Evolutionary conservation across 92 coral and sea anemone genomes (phyloP).

Genomic region (Epizoanthus illoricatus): DNA sequence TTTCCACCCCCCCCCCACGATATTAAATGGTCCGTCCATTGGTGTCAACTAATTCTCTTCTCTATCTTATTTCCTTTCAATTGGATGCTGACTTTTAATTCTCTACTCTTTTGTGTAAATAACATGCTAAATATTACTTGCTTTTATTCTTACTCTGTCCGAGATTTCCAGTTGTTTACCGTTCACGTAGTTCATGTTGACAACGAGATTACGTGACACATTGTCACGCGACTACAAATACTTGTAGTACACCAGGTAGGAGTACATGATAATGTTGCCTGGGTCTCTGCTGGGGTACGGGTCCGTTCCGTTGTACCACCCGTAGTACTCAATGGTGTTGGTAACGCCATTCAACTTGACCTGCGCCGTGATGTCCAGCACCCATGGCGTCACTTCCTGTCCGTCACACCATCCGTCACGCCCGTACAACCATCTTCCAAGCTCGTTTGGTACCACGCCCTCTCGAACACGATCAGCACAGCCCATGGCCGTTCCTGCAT

Average conservation of each 20-base stretch:
- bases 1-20: too few species aligned
- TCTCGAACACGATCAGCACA: conserved; percentile 68
- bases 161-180: too few species aligned
- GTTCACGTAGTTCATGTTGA: too few species aligned
- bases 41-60: too few species aligned
- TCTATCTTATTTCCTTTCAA: too few species aligned
- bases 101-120: too few species aligned
- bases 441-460: conserved; percentile 68
- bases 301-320: conserved; percentile 80
- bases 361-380: conserved; percentile 73
- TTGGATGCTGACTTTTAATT: too few species aligned
- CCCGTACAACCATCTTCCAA: conserved; percentile 87
- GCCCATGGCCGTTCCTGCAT: conserved; percentile 82
- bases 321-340: conserved; percentile 73
- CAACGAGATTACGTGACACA: too few species aligned
- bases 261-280: conserved; percentile 87
- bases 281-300: conserved; percentile 88
- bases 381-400: conserved; percentile 97
- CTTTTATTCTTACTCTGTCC: too few species aligned
- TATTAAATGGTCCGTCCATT: too few species aligned
- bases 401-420: conserved; percentile 98
- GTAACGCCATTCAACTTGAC: conserved; percentile 40
- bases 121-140: too few species aligned
- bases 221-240: background rate
- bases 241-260: conserved; percentile 82